phyloP scores from a whole-genome alignment of 1,140 invertebrate genomes.

The Sinonovacula constricta region DNA sequence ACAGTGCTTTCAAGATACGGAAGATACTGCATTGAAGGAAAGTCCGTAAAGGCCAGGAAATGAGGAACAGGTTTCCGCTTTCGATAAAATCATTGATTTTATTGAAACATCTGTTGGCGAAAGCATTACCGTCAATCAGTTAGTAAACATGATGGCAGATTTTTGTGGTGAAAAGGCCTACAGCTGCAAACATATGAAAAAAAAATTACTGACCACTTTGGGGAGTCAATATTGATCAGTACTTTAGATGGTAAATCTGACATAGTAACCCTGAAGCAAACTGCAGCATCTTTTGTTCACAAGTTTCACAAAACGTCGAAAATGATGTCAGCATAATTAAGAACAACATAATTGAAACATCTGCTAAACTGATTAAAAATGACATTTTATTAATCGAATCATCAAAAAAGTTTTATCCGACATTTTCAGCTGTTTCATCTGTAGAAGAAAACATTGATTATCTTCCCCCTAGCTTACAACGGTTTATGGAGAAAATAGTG shows the following conservation, averaged over 20 bases:
- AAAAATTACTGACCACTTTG: conserved; percentile 48
- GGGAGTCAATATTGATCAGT: conserved; percentile 30
- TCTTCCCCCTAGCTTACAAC: no score
- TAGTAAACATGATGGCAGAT: conserved; percentile 39
- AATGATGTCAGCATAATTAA: no score
- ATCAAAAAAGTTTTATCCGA: no score
- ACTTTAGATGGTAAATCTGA: conserved; percentile 26
- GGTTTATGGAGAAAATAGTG: no score
- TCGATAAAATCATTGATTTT: conserved; percentile 28
- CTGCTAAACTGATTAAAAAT: no score
- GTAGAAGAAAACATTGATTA: no score
- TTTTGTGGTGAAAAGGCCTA: conserved; percentile 25
- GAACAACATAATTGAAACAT: no score
- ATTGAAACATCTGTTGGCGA: conserved; percentile 43
- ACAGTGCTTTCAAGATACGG: not conserved
- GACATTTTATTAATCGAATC: no score
- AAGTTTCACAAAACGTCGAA: no score
- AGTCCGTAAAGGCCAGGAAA: conserved; percentile 10
- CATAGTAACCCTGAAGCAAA: conserved; percentile 36
- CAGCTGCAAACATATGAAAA: conserved; percentile 47
- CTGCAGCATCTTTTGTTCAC: conserved; percentile 20
- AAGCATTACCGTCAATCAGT: conserved; percentile 41
- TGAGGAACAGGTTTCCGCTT: conserved; percentile 1
- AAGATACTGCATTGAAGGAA: not conserved
- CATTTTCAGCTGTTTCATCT: no score